phyloP scores from a whole-genome alignment of 1,140 invertebrate species.

The Calosoma granatense region DNA sequence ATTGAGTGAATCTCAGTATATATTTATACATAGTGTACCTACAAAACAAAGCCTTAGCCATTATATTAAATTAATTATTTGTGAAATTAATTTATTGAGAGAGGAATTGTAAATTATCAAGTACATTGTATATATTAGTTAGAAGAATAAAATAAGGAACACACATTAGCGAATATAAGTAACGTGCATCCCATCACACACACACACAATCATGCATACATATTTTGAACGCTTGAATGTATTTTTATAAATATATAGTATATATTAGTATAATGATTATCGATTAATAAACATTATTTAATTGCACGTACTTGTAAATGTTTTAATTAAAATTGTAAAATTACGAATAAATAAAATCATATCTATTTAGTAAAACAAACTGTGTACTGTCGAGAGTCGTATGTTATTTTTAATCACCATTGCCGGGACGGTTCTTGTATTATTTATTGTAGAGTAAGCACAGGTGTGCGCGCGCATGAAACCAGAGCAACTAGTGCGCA shows the following conservation, averaged over 20 bases:
- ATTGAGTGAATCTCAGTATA: neutral
- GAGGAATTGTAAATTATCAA: neutral
- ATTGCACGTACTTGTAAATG: constrained; percentile 6
- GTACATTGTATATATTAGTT: no score
- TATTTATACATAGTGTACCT: neutral
- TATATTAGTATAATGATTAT: neutral
- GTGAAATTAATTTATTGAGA: neutral
- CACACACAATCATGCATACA: neutral
- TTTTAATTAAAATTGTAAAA: constrained; percentile 4
- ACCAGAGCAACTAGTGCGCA: no score
- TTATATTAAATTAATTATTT: neutral
- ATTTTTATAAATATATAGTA: neutral
- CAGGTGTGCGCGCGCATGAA: no score
- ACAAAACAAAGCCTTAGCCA: neutral
- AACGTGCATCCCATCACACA: neutral
- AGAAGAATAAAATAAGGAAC: neutral
- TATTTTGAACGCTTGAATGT: neutral
- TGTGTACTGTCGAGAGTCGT: neutral
- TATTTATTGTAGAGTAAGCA: no score
- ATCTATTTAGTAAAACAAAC: constrained; percentile 5
- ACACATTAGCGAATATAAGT: neutral
- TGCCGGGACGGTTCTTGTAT: neutral
- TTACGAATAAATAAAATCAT: neutral
- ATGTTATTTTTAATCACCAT: neutral
- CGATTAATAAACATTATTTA: neutral